Evolutionary conservation across 2,797 vertebrate genomes (phyloP).

Genomic region (Poecile montanus): DNA sequence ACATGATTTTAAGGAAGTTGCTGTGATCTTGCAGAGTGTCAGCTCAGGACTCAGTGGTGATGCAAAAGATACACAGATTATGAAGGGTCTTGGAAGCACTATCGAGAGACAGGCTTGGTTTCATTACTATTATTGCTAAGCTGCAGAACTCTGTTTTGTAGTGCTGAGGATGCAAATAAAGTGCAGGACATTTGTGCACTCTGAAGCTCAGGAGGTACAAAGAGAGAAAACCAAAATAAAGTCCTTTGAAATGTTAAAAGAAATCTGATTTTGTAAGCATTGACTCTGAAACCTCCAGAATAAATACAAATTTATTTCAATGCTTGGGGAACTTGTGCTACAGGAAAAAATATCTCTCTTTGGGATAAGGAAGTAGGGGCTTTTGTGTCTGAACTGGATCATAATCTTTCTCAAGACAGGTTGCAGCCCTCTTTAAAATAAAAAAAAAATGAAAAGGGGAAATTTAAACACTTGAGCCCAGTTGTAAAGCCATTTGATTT

Average conservation of each 20-base stretch:
- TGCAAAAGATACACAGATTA: not conserved
- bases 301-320: not conserved
- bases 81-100: not conserved
- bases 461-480: not conserved
- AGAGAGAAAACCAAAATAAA: not conserved
- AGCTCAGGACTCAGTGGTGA: not conserved
- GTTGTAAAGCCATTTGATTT: not conserved
- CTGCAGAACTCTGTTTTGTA: not conserved
- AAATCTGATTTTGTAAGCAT: not conserved
- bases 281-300: not conserved
- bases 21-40: not conserved
- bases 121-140: not conserved
- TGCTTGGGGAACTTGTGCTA: not conserved
- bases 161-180: not conserved
- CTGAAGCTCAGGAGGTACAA: not conserved
- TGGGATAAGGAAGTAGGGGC: not conserved
- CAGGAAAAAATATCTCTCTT: not conserved
- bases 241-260: not conserved
- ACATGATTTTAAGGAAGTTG: not conserved
- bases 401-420: not conserved
- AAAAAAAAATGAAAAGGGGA: rapidly evolving
- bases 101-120: rapidly evolving
- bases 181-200: not conserved
- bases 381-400: not conserved
- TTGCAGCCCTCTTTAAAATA: not conserved